Conservation (phyloP, 2,888 invertebrate species). For the Mesoligia furuncula region DNA sequence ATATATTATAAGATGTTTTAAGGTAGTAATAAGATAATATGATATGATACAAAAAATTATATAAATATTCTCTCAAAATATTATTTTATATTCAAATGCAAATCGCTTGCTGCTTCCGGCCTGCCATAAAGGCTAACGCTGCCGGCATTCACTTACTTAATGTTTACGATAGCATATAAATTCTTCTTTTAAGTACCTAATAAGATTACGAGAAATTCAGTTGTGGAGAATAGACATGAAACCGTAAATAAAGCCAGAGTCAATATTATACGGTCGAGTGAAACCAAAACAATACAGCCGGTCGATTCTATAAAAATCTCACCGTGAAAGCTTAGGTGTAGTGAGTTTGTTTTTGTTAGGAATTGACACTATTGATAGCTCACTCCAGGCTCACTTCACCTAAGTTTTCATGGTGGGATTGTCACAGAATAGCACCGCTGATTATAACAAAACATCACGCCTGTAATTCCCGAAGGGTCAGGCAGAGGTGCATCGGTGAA, state of each 20-base stretch:
- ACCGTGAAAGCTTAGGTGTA: too few species aligned
- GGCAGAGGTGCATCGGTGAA: neutral
- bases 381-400: too few species aligned
- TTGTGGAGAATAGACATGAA: conserved; percentile 32
- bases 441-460: neutral
- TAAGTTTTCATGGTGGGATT: too few species aligned
- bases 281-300: conserved; percentile 18
- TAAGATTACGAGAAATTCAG: conserved; percentile 32
- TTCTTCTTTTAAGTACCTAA: conserved; percentile 38
- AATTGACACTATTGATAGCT: too few species aligned
- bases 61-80: conserved; percentile 13
- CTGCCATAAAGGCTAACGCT: conserved; percentile 60
- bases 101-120: conserved; percentile 52
- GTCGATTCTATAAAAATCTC: too few species aligned
- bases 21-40: neutral
- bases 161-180: conserved; percentile 46
- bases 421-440: too few species aligned
- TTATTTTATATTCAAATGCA: conserved; percentile 64
- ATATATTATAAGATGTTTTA: neutral
- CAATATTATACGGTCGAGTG: conserved; percentile 3
- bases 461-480: too few species aligned
- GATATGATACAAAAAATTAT: too few species aligned
- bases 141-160: conserved; percentile 50
- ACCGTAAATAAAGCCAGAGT: conserved; percentile 25
- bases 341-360: too few species aligned